Base-by-base conservation (phyloP, 2,113 vertebrate species). In the Cynocephalus volans region DNA sequence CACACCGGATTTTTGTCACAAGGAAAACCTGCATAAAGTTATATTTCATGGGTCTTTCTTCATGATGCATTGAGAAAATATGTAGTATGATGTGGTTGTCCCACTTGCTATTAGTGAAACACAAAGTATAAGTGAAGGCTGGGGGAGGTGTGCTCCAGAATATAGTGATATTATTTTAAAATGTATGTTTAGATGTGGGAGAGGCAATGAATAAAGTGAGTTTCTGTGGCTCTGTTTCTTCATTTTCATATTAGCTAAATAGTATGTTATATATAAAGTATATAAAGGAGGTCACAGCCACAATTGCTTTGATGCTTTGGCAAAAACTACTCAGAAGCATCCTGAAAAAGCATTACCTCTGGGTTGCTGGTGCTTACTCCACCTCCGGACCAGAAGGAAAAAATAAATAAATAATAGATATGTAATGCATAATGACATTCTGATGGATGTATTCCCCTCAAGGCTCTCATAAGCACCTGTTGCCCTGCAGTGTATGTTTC, bases 381-480 rank as follows among this genome's bases (percentile, higher is more conserved):
- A 7, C 72, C 76, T 52, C 28, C 94, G 79, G 17, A 98, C 80
- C 48, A 98, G 73, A 76, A 75, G 95, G 73, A 90, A 97, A 73
- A 97, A 96, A 81, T 33, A 88, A 90, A 83, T 90, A 67, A 93
- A 82, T 48, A 76, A 79, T 5, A 6, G 97, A 52, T 21, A 24
- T 36, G 69, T 64, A 91, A 75, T 79, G 77, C 80, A 91, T 87
- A 97, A 97, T 97, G 89, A 92, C 86, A 94, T 96, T 97, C 84
- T 94, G 95, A 97, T 60, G 65, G 73, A 91, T 92, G 36, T 88
- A 87, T 95, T 97, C 77, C 90, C 81, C 73, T 95, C 73, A 88
- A 96, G 86, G 91, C 92, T 82, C 36, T 93, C 72, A 97, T 90
- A 72, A 98, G n/a, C 93, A 98, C 95, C 96, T 98, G 97, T 96